Conservation (phyloP, 2,888 invertebrate species). For the Eremobia ochroleuca region DNA sequence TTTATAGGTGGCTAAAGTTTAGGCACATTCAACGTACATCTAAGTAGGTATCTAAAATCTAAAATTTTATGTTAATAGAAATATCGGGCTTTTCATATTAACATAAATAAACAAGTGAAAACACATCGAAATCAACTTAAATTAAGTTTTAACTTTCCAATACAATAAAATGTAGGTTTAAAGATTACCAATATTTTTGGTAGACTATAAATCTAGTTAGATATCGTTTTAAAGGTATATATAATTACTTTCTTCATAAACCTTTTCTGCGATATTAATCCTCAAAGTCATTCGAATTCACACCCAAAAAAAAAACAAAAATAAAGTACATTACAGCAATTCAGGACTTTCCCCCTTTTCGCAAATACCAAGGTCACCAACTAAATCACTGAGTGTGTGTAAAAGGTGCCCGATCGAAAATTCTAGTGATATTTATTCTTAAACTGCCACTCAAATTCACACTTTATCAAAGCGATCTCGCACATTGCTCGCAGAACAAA, state of each 20-base stretch:
- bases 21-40: not conserved
- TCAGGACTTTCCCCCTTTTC: not conserved
- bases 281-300: not conserved
- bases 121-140: not conserved
- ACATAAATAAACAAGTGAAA: constrained; percentile 1
- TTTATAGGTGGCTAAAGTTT: not conserved
- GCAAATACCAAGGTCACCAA: constrained; percentile 34
- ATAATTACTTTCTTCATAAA: not conserved
- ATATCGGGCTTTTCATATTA: not conserved
- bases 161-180: not conserved
- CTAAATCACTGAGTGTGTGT: constrained; percentile 69
- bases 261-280: not conserved
- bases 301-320: not conserved
- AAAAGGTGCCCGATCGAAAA: constrained; percentile 69
- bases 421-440: not conserved
- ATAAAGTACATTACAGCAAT: not conserved
- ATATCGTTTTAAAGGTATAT: not conserved
- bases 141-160: not conserved
- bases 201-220: not conserved
- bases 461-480: not conserved
- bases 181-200: not conserved
- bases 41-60: not conserved
- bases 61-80: not conserved
- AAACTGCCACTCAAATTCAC: not conserved
- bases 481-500: not conserved